Base-by-base conservation (phyloP, 2,797 vertebrate genomes). In the Channallabes apus region DNA sequence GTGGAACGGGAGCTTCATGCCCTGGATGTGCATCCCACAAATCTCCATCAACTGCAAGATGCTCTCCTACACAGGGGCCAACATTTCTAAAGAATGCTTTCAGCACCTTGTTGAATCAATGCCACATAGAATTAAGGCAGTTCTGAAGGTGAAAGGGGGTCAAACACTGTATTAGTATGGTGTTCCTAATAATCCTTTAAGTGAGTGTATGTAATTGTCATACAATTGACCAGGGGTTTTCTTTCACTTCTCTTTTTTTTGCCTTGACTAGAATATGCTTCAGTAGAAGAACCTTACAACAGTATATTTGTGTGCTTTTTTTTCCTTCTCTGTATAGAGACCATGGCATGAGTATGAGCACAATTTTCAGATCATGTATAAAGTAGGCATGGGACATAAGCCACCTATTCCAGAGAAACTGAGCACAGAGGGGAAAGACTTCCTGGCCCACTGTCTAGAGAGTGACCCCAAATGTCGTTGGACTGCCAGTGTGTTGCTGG, bases 311-410 rank as follows among this genome's bases (percentile, higher is more conserved):
- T 6, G 14, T 9, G 8, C 6, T 22, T 29, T 59, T 22, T 29
- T 59, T 80, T 82, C 84, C 22, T 32, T 62, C 69, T 32, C 62
- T 89, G 11, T 91, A 72, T 92, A 99, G 98, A 96, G 98, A 89
- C 98, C 98, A 0, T 99, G 98, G 98, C 98, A 99, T 3, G 98
- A 99, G 90, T 99, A 98, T 0, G 98, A 99, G 90, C 98, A 99
- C 95, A 99, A 99, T 94, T 99, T 99, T 91, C 98, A 99, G 94
- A 99, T 99, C 85, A 99, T 99, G 98, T 99, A 99, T 91, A 98
- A 96, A 94, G 98, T 99, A 89, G 98, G 98, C 22, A 99, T 99
- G 98, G 98, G 98, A 69, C 97, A 99, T 89, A 99, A 98, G 91
- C 98, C 98, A 0, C 97, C 98, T 3, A 96, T 99, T 91, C 98